Percentiles rank a stretch among this genome's conserved stretches.
These are phyloP conservation scores for Tympanuchus pallidicinctus DNA, from an alignment of 2,113 vertebrate species.

Conservation along the genomic window DNA sequence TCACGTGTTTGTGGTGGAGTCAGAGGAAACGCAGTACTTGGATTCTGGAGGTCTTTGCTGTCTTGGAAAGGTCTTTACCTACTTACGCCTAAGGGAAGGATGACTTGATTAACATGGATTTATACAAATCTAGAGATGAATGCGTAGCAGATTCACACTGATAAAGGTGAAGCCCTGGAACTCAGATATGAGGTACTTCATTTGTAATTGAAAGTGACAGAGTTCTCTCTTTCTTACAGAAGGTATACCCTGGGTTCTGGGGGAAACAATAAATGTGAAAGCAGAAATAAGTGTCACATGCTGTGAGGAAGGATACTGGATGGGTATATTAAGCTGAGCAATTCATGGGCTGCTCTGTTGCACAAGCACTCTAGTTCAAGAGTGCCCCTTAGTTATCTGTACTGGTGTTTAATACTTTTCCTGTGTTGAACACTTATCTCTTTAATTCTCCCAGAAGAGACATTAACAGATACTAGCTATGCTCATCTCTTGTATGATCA, in stretches of 20 bases:
- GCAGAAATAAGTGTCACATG: not conserved
- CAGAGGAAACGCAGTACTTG: not conserved
- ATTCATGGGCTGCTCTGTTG: not conserved
- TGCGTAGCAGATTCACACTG: fast-evolving
- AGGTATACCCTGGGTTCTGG: not conserved
- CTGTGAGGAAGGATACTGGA: not conserved
- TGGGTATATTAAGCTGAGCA: not conserved
- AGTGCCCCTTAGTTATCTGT: not conserved
- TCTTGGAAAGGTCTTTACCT: not conserved
- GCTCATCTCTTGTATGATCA: not conserved
- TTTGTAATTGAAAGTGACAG: not conserved
- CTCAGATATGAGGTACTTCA: not conserved
- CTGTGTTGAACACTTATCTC: not conserved
- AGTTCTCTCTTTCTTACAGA: not conserved
- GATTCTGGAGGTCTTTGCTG: not conserved
- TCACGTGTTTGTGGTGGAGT: not conserved
- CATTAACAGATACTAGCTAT: not conserved
- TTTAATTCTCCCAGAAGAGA: not conserved
- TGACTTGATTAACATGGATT: not conserved
- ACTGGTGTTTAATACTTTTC: not conserved
- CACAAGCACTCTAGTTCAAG: not conserved
- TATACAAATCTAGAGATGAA: not conserved
- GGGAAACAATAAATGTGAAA: not conserved
- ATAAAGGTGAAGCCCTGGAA: not conserved
- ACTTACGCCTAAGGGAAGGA: not conserved